Evolutionary conservation across 2,888 invertebrate genomes (phyloP), one percentile per base, ranked within the genome.

Genomic region (Hyposoter didymator): DNA sequence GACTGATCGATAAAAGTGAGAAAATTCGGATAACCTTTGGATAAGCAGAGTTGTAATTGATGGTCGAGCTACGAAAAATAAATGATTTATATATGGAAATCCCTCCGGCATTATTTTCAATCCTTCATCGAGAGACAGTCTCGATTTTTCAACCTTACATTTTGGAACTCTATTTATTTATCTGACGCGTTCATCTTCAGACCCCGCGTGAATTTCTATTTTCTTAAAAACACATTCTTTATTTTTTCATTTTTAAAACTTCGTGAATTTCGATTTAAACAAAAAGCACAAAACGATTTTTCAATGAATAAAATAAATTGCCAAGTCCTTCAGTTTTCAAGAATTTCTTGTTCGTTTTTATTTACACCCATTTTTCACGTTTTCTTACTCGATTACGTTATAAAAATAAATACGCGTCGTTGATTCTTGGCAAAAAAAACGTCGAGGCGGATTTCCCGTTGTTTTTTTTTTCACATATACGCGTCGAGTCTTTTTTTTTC

Each of bases 21-120:
- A 55, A 73, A 73, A 73, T 55, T 22, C n/a, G 52, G 19, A 49
- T 49, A 70, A 70, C 49, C 55, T 55, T 73, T 39, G 35, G 6
- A 39, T 22, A 39, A 39, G 39, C 6, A 12, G 19, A 39, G n/a
- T 73, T 14, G 22, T 19, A 49, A 69, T 47, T 59, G 69, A 47
- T 69, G 69, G 17, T 17, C 45, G 8, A 69, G 69, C 17, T 28
- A 10, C 28, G 14, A 28, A 22, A 69, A 69, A 28, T 7, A 45
- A 47, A 69, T 45, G n/a, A 45, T 45, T 45, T 78, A 35, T 47
- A 43, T 32, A 72, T 59, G 55, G 19, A 59, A 12, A 22, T 22
- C 19, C 5, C 14, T 73, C 39, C 12, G 10, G 19, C 3, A 39
- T 66, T 19, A 64, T 64, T 72, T 64, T 49, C 14, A 17, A 45